A percentile compares a stretch with the other conserved stretches of the same genome.
These are phyloP conservation scores for Barnardius zonarius DNA, from an alignment of 2,113 vertebrate species.

Conservation along the genomic window DNA sequence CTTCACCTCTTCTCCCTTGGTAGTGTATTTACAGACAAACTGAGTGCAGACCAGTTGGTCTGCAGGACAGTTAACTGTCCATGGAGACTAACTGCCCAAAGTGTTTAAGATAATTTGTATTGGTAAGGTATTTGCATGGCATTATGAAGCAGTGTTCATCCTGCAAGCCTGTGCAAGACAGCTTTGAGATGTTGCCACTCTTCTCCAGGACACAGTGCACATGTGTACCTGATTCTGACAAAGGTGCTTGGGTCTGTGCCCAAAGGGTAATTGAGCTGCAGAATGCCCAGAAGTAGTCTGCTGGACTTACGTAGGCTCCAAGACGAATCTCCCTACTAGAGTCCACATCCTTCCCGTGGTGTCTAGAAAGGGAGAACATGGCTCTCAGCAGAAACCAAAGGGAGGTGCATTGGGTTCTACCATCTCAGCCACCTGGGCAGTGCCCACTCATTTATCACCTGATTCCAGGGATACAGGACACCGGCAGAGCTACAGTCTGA, in stretches of 20 bases:
- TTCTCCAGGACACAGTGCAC: neutral
- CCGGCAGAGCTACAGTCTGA: neutral
- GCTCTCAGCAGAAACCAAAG: neutral
- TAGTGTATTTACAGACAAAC: neutral
- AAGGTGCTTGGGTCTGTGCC: neutral
- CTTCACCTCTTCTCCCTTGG: neutral
- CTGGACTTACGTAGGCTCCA: neutral
- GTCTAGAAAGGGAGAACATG: neutral
- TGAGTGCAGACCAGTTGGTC: neutral
- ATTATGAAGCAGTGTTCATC: neutral
- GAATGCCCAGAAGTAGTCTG: neutral
- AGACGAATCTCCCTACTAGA: fast-evolving
- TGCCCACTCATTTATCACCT: neutral
- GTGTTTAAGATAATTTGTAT: neutral
- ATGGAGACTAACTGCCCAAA: neutral
- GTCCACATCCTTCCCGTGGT: neutral
- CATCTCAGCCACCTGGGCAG: too few species aligned
- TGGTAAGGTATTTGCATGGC: neutral
- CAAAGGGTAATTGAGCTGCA: neutral
- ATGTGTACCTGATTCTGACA: neutral
- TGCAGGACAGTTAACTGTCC: neutral
- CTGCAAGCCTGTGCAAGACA: neutral
- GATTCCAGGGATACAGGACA: neutral
- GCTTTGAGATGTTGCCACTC: neutral
- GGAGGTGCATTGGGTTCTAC: neutral